Percentiles rank a stretch among this genome's conserved stretches.
Conservation (phyloP, 2,888 invertebrate species). For the Parthenolecanium corni region DNA sequence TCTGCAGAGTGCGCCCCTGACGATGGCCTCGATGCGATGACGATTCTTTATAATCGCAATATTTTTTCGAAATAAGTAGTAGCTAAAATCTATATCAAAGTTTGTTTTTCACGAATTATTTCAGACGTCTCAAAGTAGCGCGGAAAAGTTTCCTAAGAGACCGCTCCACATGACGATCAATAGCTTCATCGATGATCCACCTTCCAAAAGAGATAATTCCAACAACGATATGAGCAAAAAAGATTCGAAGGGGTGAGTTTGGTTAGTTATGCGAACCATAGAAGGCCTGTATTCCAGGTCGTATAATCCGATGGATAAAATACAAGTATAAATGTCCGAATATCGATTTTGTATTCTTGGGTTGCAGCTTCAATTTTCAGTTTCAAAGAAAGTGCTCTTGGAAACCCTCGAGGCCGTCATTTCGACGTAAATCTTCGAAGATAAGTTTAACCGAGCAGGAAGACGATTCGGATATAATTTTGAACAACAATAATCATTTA, state of each 20-base stretch:
- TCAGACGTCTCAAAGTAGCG: slow-evolving; percentile 23
- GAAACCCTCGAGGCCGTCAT: slow-evolving; percentile 61
- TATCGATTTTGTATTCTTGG: background rate
- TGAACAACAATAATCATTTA: slow-evolving; percentile 40
- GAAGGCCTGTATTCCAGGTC: background rate
- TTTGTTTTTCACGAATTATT: no score
- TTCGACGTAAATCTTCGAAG: slow-evolving; percentile 47
- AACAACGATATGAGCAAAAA: slow-evolving; percentile 13
- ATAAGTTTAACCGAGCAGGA: slow-evolving; percentile 36
- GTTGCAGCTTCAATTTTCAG: slow-evolving; percentile 14
- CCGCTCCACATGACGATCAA: slow-evolving; percentile 22
- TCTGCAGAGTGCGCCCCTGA: no score
- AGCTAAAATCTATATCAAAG: no score
- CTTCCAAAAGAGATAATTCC: slow-evolving; percentile 4
- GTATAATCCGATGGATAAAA: background rate
- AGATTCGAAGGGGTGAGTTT: slow-evolving; percentile 13
- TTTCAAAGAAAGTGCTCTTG: slow-evolving; percentile 54
- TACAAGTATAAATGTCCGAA: background rate
- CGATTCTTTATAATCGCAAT: no score
- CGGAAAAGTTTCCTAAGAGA: slow-evolving; percentile 2
- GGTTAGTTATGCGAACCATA: background rate
- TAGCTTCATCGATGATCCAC: slow-evolving; percentile 13
- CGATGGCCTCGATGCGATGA: no score
- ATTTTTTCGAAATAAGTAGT: no score
- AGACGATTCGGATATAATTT: slow-evolving; percentile 42